Base-by-base conservation (phyloP, 2,888 invertebrate genomes). In the Mellilla xanthometata region DNA sequence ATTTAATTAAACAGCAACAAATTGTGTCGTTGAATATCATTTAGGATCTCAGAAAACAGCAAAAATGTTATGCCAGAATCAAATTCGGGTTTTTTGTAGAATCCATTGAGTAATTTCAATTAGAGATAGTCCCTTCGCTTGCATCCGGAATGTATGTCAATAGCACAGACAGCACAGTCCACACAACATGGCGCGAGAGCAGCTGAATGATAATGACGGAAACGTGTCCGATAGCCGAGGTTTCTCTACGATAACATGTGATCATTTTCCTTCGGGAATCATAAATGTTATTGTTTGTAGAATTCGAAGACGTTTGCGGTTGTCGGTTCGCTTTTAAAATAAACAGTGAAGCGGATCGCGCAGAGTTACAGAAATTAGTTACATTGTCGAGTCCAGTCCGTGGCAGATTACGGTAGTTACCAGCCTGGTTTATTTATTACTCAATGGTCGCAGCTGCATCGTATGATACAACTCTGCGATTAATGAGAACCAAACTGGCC, bases 401-500 rank as follows among this genome's bases (percentile, higher is more conserved):
- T 39, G 35, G 49, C 44, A 43, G 46, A 43, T 39, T 30, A 42
- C 32, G 32, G 32, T 49, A 27, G 36, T 27, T 27, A 41, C 36
- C 35, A 35, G 46, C 44, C 22, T 26, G 30, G 23, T n/a, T n/a
- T 30, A 19, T 28, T 32, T n/a, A n/a, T 8, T n/a, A 8, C 24
- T 24, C 15, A 19, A 19, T 19, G 15, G 6, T 19, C n/a, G 34
- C 56, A 56, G 49, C 49, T 57, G 56, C 44, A 56, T 33, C 19
- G 19, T 24, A 36, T 49, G 49, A 47, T 30, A 58, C 54, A 56
- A 56, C 46, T 55, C 49, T 55, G 65, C 72, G 68, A 76, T 74
- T 71, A 74, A 61, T 45, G 53, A 63, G 72, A 76, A 67, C 59
- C 68, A 71, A 58, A 56, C 57, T 79, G 72, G 69, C 11, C 75